These are phyloP conservation scores for Escarpia spicata DNA, from an alignment of 2,888 invertebrate genomes.

Conservation along the genomic window DNA sequence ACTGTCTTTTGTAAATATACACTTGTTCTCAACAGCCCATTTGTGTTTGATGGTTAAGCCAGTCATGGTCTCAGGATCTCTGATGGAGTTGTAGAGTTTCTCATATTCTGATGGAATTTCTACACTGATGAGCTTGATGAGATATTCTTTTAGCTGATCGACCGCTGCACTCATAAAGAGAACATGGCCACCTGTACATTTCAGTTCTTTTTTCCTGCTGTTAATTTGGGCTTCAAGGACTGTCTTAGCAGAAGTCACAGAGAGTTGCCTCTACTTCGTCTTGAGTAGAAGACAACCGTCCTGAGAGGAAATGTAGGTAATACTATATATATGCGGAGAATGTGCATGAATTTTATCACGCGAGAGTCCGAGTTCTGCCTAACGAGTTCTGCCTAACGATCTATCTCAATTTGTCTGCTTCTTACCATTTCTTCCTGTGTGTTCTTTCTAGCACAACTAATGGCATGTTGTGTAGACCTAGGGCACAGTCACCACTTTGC, in stretches of 20 bases:
- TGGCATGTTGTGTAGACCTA: background rate
- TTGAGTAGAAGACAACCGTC: too few species aligned
- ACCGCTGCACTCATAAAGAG: background rate
- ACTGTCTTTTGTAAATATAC: too few species aligned
- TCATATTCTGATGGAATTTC: too few species aligned
- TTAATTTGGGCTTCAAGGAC: background rate
- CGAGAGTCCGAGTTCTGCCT: background rate
- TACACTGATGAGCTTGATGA: too few species aligned
- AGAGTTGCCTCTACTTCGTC: background rate
- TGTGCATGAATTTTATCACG: background rate
- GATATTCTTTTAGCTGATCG: background rate
- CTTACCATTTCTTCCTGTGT: background rate
- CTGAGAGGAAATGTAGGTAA: background rate
- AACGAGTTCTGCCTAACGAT: too few species aligned
- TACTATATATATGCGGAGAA: background rate
- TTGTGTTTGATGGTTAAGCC: too few species aligned
- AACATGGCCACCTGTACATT: background rate
- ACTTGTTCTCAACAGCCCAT: too few species aligned
- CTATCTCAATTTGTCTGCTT: background rate
- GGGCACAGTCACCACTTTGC: background rate
- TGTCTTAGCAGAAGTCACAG: background rate
- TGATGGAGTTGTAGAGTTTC: too few species aligned
- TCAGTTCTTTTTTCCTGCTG: background rate
- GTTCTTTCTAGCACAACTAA: background rate
- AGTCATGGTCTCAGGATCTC: too few species aligned